Evolutionary conservation across 2,888 invertebrate species (phyloP), one percentile per base, ranked within the genome.

Genomic region (Argyresthia albistria): DNA sequence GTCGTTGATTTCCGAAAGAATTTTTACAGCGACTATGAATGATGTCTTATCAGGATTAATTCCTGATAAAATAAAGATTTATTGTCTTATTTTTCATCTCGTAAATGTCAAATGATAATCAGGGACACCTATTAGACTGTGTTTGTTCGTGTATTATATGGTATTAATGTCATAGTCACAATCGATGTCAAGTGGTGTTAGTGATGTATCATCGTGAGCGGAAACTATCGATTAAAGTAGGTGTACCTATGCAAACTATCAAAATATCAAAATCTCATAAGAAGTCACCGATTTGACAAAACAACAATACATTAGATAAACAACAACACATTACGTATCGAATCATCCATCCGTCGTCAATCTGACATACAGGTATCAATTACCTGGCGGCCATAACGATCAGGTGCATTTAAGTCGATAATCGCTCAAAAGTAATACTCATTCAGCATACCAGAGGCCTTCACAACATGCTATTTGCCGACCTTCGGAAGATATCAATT

Each of bases 401-500:
- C 25, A 25, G 2, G 25, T 25, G 25, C 25, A 25, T 25, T 25
- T 25, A 25, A 25, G 25, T 25, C 25, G 25, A 25, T 25, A 25
- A 25, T 25, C 25, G 25, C 25, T 25, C 25, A 25, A 25, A 25
- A 25, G 6, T 6, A 6, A 25, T 25, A 25, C 25, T 25, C 25
- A 25, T 25, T 25, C 25, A 25, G 25, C 25, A 25, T 2, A 25
- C 25, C 25, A 25, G 25, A 25, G 25, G 6, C 25, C 25, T 25
- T 25, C 25, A 49, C 52, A 59, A 67, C 67, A 63, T 76, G 73
- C 73, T 80, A 80, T 80, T 80, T 76, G 71, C 68, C 70, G 81
- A 78, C 83, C 84, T 83, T 83, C 83, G 81, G 76, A 73, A 78
- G 70, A 77, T 82, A 83, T 82, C 83, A 84, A 83, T 84, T 82